Conservation (phyloP, 2,888 invertebrate genomes). For the Chrysodeixis includens region DNA sequence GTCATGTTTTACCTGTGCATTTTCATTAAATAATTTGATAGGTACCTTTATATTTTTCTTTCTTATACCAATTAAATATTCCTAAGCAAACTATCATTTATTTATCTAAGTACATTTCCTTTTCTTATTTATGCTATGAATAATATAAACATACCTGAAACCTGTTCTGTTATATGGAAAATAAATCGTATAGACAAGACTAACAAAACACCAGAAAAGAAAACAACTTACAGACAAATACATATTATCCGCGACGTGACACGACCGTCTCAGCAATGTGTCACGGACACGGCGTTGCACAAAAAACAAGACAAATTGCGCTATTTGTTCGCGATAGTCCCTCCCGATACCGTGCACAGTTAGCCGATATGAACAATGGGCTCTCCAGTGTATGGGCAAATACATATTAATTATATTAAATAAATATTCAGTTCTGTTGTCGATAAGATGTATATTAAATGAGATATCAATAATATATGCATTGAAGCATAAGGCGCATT, state of each 20-base stretch:
- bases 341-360: constrained; percentile 74
- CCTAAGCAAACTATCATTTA: too few species aligned
- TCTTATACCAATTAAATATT: too few species aligned
- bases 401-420: not conserved
- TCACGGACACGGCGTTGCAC: constrained; percentile 50
- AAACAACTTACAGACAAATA: constrained; percentile 6
- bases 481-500: too few species aligned
- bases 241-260: constrained; percentile 8
- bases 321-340: constrained; percentile 79
- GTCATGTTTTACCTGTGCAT: too few species aligned
- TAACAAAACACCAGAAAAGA: not conserved
- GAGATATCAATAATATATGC: too few species aligned
- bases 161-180: not conserved
- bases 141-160: not conserved
- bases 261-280: constrained; percentile 51
- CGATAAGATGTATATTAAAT: not conserved
- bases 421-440: not conserved
- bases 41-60: too few species aligned
- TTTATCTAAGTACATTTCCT: too few species aligned
- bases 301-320: constrained; percentile 83
- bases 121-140: too few species aligned
- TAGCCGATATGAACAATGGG: constrained; percentile 76
- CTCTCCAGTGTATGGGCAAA: constrained; percentile 35
- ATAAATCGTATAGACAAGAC: not conserved
- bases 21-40: too few species aligned